Conservation (phyloP, 2,888 invertebrate species). For the Polyommatus icarus region DNA sequence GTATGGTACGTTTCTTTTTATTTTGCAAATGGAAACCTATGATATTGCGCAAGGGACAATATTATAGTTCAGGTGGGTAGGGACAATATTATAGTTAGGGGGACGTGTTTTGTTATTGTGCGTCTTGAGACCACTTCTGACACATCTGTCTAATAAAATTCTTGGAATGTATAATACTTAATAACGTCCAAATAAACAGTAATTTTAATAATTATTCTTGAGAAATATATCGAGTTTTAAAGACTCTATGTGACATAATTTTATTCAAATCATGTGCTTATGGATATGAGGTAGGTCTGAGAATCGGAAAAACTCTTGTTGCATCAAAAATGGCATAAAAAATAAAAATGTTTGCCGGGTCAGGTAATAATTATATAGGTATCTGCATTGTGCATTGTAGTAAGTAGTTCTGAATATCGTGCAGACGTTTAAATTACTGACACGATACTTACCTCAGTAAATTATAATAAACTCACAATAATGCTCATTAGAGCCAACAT, state of each 20-base stretch:
- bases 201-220: neutral
- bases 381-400: neutral
- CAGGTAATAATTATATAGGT: neutral
- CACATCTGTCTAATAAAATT: neutral
- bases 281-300: too few relatives aligned
- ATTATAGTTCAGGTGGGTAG: slow-evolving; percentile 18
- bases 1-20: slow-evolving; percentile 20
- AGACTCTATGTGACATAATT: neutral
- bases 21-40: slow-evolving; percentile 24
- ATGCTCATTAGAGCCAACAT: neutral
- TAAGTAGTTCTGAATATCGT: neutral
- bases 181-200: too few relatives aligned
- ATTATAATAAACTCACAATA: neutral
- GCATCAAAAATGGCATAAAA: too few relatives aligned
- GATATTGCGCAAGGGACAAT: slow-evolving; percentile 25
- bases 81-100: slow-evolving; percentile 16
- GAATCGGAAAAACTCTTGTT: too few relatives aligned
- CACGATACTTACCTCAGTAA: neutral
- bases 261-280: too few relatives aligned
- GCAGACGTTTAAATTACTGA: neutral
- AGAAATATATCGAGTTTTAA: neutral
- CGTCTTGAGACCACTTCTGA: slow-evolving; percentile 8
- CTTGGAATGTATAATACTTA: neutral
- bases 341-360: too few relatives aligned
- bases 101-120: slow-evolving; percentile 22